Conservation (phyloP, 2,888 invertebrate genomes). For the Elegia similella region DNA sequence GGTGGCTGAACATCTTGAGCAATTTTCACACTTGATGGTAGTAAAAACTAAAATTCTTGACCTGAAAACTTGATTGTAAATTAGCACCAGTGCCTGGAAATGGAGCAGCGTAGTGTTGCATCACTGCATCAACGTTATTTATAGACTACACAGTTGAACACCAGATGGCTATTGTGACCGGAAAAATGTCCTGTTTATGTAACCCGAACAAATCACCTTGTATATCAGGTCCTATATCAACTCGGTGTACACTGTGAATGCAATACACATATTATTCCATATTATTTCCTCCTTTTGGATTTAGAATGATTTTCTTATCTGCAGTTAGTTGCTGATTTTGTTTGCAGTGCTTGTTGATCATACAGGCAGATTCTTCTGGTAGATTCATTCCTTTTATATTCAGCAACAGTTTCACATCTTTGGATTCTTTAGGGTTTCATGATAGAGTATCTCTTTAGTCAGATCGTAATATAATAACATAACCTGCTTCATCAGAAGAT, state of each 20-base stretch:
- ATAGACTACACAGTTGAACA: conserved; percentile 43
- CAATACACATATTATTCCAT: neutral
- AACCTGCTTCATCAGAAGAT: neutral
- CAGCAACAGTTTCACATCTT: conserved; percentile 2
- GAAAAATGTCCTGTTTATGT: conserved; percentile 19
- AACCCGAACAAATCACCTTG: conserved; percentile 1
- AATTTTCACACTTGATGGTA: conserved; percentile 47
- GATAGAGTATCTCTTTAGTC: neutral
- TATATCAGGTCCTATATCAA: conserved; percentile 9
- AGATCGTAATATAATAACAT: neutral
- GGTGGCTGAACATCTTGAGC: conserved; percentile 36
- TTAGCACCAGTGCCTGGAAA: conserved; percentile 71
- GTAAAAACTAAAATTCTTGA: conserved; percentile 56
- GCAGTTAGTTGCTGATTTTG: neutral
- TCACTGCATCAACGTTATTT: conserved; percentile 47
- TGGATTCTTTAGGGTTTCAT: neutral
- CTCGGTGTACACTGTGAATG: neutral
- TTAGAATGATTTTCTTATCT: neutral
- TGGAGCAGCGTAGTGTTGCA: conserved; percentile 48
- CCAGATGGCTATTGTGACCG: conserved; percentile 32
- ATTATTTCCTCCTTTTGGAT: neutral
- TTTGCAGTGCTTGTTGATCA: neutral
- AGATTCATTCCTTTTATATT: neutral
- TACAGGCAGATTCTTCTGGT: neutral
- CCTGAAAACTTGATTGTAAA: conserved; percentile 81